phyloP scores from a whole-genome alignment of 92 coral and sea anemone species.

The Phenganax stokvisi region DNA sequence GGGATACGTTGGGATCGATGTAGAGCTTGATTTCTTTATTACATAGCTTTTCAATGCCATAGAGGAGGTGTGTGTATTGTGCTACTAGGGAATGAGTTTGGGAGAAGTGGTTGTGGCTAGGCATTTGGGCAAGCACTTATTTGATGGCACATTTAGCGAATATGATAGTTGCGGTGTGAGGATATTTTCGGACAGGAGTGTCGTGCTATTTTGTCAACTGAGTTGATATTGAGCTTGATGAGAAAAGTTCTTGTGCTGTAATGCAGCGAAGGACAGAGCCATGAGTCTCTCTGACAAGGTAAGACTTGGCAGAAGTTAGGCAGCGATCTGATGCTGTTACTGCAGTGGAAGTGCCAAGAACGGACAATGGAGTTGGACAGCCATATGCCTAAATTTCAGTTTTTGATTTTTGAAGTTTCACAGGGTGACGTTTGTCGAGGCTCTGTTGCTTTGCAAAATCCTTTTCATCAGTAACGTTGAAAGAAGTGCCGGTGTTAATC shows the following conservation, averaged over 20 bases:
- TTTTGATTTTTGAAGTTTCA: not conserved
- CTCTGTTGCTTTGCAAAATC: not conserved
- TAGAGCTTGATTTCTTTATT: conserved; percentile 7
- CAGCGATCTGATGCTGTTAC: not conserved
- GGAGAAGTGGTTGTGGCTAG: conserved; percentile 21
- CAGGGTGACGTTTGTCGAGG: not conserved
- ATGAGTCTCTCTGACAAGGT: not conserved
- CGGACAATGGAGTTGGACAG: not conserved
- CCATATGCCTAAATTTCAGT: not conserved
- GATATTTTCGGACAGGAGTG: not conserved
- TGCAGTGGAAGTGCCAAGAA: not conserved
- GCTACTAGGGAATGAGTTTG: not conserved
- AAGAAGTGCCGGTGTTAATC: conserved; percentile 12
- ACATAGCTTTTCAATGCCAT: conserved; percentile 11
- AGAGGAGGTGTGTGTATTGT: not conserved
- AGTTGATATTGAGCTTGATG: not conserved
- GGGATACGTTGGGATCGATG: conserved; percentile 8
- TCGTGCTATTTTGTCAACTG: not conserved
- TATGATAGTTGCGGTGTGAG: not conserved
- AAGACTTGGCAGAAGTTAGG: not conserved
- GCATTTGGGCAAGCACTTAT: conserved; percentile 11
- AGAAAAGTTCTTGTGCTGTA: not conserved
- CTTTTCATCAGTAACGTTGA: conserved; percentile 27
- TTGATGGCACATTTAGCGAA: not conserved
- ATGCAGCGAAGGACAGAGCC: not conserved